phyloP scores from a whole-genome alignment of 2,888 invertebrate species.

The Trisateles emortualis region DNA sequence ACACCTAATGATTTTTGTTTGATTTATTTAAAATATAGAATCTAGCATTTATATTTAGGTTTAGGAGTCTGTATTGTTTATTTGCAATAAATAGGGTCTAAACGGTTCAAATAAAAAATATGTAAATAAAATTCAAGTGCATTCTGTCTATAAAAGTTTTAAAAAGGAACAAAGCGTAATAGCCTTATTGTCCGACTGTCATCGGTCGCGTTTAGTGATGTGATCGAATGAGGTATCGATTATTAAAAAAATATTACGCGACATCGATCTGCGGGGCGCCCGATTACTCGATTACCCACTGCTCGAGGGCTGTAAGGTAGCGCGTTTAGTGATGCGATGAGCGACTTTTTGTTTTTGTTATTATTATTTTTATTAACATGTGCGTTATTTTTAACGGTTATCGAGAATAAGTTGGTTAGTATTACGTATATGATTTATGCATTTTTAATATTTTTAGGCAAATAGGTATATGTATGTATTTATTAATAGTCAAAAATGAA shows the following conservation, averaged over 20 bases:
- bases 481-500: background rate
- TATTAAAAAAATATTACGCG: conserved; percentile 61
- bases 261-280: conserved; percentile 59
- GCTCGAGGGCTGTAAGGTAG: conserved; percentile 52
- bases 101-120: too few species aligned
- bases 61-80: too few species aligned
- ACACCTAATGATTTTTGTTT: background rate
- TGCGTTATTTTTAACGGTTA: background rate
- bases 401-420: background rate
- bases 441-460: too few species aligned
- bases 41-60: too few species aligned
- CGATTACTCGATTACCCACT: conserved; percentile 61
- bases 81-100: too few species aligned
- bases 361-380: conserved; percentile 14
- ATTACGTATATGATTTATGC: background rate
- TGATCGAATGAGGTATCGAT: conserved; percentile 59
- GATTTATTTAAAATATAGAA: background rate
- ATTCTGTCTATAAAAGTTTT: background rate
- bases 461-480: too few species aligned
- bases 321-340: conserved; percentile 29
- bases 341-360: conserved; percentile 36
- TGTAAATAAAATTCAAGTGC: too few species aligned
- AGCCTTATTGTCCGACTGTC: conserved; percentile 47
- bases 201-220: conserved; percentile 52
- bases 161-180: conserved; percentile 7